phyloP scores from a whole-genome alignment of 2,888 invertebrate genomes.

The Aphidoletes aphidimyza region DNA sequence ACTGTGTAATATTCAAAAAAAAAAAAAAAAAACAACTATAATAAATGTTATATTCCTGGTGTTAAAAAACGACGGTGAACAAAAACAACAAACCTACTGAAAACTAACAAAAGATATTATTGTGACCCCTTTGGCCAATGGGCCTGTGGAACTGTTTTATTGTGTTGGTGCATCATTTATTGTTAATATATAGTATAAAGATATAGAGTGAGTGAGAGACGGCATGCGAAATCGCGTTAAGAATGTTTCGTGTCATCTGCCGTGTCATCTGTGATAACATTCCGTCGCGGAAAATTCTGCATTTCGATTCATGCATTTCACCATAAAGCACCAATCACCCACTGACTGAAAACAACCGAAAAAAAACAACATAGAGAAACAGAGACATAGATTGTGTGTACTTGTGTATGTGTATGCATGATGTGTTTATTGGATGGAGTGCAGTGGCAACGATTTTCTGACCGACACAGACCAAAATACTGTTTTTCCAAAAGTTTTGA shows the following conservation, averaged over 20 bases:
- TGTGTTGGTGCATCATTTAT: too few species aligned
- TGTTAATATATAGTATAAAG: too few species aligned
- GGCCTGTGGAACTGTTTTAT: too few species aligned
- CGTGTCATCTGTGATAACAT: constrained; percentile 39
- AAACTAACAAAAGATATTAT: background rate
- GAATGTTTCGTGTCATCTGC: constrained; percentile 46
- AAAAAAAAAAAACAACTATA: too few species aligned
- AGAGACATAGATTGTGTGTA: background rate
- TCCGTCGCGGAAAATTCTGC: constrained; percentile 48
- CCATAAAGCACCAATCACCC: background rate
- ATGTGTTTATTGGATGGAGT: constrained; percentile 1
- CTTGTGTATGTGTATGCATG: constrained; percentile 31
- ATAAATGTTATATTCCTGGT: too few species aligned
- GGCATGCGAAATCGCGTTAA: too few species aligned
- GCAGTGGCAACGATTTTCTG: background rate
- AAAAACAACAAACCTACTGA: too few species aligned
- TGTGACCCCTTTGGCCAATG: too few species aligned
- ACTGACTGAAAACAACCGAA: background rate
- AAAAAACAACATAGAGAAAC: background rate
- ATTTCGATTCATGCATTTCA: constrained; percentile 4
- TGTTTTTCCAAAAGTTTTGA: background rate
- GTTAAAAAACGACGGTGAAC: too few species aligned
- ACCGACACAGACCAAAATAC: background rate
- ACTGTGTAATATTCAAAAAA: too few species aligned
- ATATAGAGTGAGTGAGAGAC: too few species aligned